Evolutionary conservation across 2,113 vertebrate genomes (phyloP), one percentile per base, ranked within the genome.

Genomic region (Diadophis punctatus): DNA sequence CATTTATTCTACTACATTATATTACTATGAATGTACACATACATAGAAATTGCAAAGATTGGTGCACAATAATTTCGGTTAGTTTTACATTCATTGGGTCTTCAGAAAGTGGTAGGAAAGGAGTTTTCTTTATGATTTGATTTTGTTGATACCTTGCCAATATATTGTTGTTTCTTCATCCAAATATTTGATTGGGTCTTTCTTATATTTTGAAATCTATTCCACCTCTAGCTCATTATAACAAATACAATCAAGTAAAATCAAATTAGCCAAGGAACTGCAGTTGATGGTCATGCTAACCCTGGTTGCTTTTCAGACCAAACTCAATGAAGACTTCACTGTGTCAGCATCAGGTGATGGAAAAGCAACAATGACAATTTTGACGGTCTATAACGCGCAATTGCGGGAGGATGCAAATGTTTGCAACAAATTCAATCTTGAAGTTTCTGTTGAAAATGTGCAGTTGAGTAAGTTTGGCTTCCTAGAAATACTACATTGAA

Each of bases 381-480:
- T 98, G 94, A 98, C 98, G 0, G 2, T 98, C 86, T 98, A 98
- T 95, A 98, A 98, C 0, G 97, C 98, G 93, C 92, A 96, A 34
- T 95, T 97, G n/a, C 95, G 93, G 0, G 96, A 98, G 0, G 96
- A 90, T 49, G 95, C 96, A 0, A 51, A 74, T 34, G 89, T 97
- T 23, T 99, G 99, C 93, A 96, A 97, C 88, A 97, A 63, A 0
- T 99, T 99, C 1, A 34, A 97, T 49, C 74, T 99, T 63, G 22
- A 4, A 0, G 98, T 98, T 56, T 3, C 90, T 0, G 94, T 98
- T 53, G 10, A 10, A 39, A 93, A 94, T 0, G 93, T 92, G 8
- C 39, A 51, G 0, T 0, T 0, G 0, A 95, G 97, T 97, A 93
- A 93, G 91, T 55, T 60, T 20, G 2, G 1, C 8, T 84, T 56